Conservation (phyloP, 2,113 vertebrate genomes). For the Pomatorhinus ruficollis region DNA sequence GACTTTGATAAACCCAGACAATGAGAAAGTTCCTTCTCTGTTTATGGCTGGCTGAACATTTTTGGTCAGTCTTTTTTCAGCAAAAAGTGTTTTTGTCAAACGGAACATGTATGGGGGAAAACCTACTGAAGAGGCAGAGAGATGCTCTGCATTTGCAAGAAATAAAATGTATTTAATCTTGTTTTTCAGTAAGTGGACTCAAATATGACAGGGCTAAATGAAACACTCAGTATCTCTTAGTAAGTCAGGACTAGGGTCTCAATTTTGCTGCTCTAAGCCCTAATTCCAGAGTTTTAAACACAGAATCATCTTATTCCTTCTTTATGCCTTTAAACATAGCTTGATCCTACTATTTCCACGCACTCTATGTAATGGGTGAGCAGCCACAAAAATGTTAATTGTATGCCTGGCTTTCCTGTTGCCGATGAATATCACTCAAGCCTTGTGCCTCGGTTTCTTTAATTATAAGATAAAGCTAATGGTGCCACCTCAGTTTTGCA, state of each 20-base stretch:
- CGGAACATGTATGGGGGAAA: neutral
- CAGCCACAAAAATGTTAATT: neutral
- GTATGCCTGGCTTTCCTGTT: neutral
- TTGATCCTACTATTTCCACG: neutral
- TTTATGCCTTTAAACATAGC: neutral
- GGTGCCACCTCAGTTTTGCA: neutral
- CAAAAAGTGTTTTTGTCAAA: neutral
- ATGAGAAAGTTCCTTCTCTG: neutral
- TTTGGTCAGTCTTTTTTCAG: neutral
- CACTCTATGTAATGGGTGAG: neutral
- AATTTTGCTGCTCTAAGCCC: neutral
- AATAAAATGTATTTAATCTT: neutral
- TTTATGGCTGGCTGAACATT: neutral
- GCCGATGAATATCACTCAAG: neutral
- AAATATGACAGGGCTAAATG: neutral
- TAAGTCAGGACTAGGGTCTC: neutral
- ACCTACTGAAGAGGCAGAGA: neutral
- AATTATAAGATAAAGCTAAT: neutral
- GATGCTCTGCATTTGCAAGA: neutral
- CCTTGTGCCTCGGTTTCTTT: neutral
- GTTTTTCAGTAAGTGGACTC: neutral
- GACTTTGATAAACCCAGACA: neutral
- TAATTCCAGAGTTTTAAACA: neutral
- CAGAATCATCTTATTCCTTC: neutral
- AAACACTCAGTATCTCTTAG: neutral